Evolutionary conservation across 2,888 invertebrate genomes (phyloP).

Genomic region (Notodonta dromedarius): DNA sequence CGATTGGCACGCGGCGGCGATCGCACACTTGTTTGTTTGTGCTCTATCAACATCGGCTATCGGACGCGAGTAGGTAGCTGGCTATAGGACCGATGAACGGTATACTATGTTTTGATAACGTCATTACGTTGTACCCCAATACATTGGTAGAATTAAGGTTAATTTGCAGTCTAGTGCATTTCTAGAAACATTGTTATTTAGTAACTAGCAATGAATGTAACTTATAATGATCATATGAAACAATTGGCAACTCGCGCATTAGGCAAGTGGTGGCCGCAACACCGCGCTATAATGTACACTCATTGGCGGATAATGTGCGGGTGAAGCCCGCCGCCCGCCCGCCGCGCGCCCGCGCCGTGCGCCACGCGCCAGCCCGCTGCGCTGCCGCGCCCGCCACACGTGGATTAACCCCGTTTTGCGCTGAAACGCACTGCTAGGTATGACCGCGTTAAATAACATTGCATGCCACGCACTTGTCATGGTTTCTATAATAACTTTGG

Average conservation of each 20-base stretch:
- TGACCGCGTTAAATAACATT: neutral
- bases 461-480: neutral
- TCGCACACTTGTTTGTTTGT: constrained; percentile 5
- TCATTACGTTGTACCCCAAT: no score
- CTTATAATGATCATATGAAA: neutral
- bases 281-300: neutral
- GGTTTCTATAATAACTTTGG: neutral
- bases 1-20: neutral
- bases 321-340: neutral
- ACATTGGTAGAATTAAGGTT: no score
- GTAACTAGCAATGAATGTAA: neutral
- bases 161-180: neutral
- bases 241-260: neutral
- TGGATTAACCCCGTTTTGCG: constrained; percentile 4
- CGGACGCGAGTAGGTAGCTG: neutral
- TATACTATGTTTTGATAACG: no score
- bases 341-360: neutral
- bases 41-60: neutral
- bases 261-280: neutral
- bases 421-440: neutral
- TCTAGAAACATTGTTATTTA: neutral
- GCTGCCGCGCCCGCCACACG: neutral
- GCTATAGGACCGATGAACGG: no score
- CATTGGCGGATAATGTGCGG: neutral
- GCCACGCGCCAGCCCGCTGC: neutral